Base-by-base conservation (phyloP, 2,888 invertebrate species). In the Mythimna albipuncta region DNA sequence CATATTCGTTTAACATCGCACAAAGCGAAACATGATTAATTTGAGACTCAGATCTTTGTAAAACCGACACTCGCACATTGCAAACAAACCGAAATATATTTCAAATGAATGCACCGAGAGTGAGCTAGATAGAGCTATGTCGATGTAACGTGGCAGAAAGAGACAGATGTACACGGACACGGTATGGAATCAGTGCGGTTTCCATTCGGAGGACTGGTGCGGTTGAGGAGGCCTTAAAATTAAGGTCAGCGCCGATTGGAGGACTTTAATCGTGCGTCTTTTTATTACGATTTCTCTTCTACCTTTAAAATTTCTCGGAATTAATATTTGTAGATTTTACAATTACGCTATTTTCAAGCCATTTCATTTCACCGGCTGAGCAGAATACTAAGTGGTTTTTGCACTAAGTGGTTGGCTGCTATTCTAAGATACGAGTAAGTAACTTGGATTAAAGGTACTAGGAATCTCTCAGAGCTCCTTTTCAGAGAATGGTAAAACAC, bases 161-260 rank as follows among this genome's bases (percentile, higher is more conserved):
- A 64, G 84, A 77, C 63, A 83, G 77, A 78, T 86, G 78, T 85
- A 77, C 70, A 82, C 55, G 72, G 77, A 72, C 82, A 74, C 35
- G 77, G 70, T 69, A 78, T 81, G 81, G 85, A 88, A 89, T 87
- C 81, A 82, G 86, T 88, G 88, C 69, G 91, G 90, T 89, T 88
- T 86, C 81, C 72, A 83, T 86, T 85, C 84, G 87, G 86, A 89
- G 88, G 86, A 86, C 83, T 82, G 77, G 79, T 79, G 83, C 82
- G 84, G 84, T 86, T 86, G 81, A 81, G 76, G 82, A 87, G 83
- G 81, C 81, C 75, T 81, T 72, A 65, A 81, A 74, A 82, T 82
- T 83, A 84, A 84, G 85, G 86, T 75, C 79, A 81, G 69, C 64
- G n/a, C 62, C 61, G 69, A 82, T 77, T 79, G 73, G 66, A 76